Base-by-base conservation (phyloP, 2,888 invertebrate species). In the Scaptomyza tumidula region DNA sequence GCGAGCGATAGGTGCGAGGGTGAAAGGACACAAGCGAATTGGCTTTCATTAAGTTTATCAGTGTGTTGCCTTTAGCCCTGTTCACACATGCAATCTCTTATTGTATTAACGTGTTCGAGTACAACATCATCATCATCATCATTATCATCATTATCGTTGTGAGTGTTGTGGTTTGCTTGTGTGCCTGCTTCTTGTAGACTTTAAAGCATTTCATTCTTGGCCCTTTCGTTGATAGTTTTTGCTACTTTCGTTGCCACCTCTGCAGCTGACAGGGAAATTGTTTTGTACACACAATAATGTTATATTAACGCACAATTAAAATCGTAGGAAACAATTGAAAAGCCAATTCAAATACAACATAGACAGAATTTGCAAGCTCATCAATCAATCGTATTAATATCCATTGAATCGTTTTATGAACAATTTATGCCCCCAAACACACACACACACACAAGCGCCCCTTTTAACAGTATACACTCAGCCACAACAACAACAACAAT, bases 31-130 rank as follows among this genome's bases (percentile, higher is more conserved):
- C 59, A 58, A 53, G 62, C 60, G 41, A 49, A 57, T 41, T 66
- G 70, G 60, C 65, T 68, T 65, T 66, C 76, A 75, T 76, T 69
- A 55, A 59, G 80, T 65, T 45, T 80, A 79, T 71, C 70, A 64
- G 59, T 14, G 44, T 37, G 24, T 33, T 35, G 37, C 56, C 56
- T 14, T 29, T 45, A 33, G 55, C 55, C 46, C 19, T 10, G 48
- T 66, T 27, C 27, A 44, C 29, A 29, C 41, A 16, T 16, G 14
- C 39, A 39, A 9, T 7, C 14, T 14, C 14, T 39, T 14, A 13
- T 13, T 13, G 9, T n/a, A 29, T n/a, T 33, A 35, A 24, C 29
- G 35, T 62, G 49, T 52, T 33, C 33, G 45, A 39, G 37, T 43
- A 50, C 41, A 54, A 61, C 67, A 56, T 53, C 44, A 70, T 27